Conservation (phyloP, 2,797 vertebrate species). For the Takifugu ocellatus region DNA sequence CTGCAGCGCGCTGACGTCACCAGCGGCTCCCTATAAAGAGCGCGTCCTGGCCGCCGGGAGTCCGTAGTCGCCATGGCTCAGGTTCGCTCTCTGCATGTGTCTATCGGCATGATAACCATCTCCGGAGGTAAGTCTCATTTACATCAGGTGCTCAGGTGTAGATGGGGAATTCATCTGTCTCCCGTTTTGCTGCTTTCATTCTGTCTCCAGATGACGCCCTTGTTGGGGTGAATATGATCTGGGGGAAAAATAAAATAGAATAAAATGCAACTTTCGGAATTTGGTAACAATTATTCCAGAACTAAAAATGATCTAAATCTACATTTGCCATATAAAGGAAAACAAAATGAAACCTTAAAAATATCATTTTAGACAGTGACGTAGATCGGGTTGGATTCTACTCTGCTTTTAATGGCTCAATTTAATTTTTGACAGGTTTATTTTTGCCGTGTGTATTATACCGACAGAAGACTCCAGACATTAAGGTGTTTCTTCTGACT, state of each 20-base stretch:
- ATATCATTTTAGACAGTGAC: neutral
- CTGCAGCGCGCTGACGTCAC: conserved; percentile 33
- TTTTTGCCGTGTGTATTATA: neutral
- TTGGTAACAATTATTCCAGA: too few species aligned
- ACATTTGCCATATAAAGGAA: too few species aligned
- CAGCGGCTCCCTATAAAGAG: conserved; percentile 17
- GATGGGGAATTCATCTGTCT: neutral
- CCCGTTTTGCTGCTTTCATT: too few species aligned
- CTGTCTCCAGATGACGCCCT: too few species aligned
- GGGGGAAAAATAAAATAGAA: too few species aligned
- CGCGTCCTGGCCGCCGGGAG: accelerated
- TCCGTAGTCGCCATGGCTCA: conserved; percentile 41
- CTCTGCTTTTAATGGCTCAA: neutral
- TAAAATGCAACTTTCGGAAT: too few species aligned
- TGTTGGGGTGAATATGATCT: too few species aligned
- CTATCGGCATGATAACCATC: conserved; percentile 75
- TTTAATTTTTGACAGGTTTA: neutral
- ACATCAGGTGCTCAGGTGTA: neutral
- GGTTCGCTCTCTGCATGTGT: conserved; percentile 64
- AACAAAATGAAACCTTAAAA: neutral
- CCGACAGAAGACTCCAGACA: neutral
- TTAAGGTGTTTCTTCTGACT: neutral
- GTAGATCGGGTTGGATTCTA: neutral
- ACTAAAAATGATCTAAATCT: too few species aligned
- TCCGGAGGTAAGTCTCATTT: conserved; percentile 71